Base-by-base conservation (phyloP, 92 coral and sea anemone genomes). In the Diadumene lineata region DNA sequence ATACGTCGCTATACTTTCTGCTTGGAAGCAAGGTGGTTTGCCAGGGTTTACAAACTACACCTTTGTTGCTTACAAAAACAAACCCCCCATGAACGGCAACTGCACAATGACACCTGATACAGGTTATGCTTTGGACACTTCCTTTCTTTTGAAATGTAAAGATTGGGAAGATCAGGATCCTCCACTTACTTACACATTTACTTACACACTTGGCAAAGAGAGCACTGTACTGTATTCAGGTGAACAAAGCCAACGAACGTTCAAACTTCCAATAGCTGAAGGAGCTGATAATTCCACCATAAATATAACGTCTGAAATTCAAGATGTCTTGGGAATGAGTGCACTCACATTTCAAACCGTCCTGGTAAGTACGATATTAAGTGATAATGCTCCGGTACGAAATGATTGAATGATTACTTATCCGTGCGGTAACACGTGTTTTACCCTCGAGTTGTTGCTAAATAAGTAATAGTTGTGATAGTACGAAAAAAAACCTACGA, bases 141-240 rank as follows among this genome's bases (percentile, higher is more conserved):
- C 69, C 15, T 90, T 88, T 46, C 69, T 56, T 24, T 76, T 93
- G 57, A 34, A 24, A 3, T 93, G 98, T 60, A 43, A 29, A 23
- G 87, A 87, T 4, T 93, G 97, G 97, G 13, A 7, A 7, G 98
- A 93, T 57, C 79, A 79, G 1, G 93, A 93, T 34, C 50, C 29
- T 18, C 97, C 93, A 43, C 65, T 93, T 10, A 34, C 67, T 0
- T 93, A 90, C 72, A 78, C 85, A 23, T 86, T 79, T 27, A 82
- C 66, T 53, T 93, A 81, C 80, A 74, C 62, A 56, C 70, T 64
- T 22, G 79, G 68, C 18, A 69, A 65, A 18, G 62, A 51, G 0
- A 50, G 30, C 0, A 76, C 77, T 4, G 22, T 66, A 7, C 75
- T 86, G 10, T 79, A 70, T 62, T 58, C 86, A 25, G 85, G 92